Base-by-base conservation (phyloP, 2,888 invertebrate genomes). In the Yponomeuta plumbellus region DNA sequence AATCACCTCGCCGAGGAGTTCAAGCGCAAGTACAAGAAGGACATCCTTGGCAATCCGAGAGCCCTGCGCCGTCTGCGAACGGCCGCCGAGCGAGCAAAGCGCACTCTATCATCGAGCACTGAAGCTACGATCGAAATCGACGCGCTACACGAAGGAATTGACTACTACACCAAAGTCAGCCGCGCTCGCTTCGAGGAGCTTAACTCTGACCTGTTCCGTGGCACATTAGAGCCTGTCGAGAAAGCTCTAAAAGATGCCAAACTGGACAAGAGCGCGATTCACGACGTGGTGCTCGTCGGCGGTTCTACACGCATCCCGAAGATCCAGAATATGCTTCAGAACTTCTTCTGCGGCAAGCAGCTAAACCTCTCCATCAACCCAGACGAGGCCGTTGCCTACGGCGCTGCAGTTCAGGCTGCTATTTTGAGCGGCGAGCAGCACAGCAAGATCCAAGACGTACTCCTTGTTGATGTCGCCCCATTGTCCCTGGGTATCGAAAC, bases 241-340 rank as follows among this genome's bases (percentile, higher is more conserved):
- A 94, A 95, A 74, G 95, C 96, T 0, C 86, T 97, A 11, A 91
- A 92, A 34, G 96, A 97, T 76, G 96, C 96, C 0, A 95, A 96
- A 77, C 85, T 96, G 83, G 96, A 96, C 84, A 96, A 96, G 78
- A 89, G 91, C 65, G 89, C 93, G 23, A 95, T 96, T 67, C 93
- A 96, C 75, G 96, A 96, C 72, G 94, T 96, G 5, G 96, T 96
- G 0, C 88, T 97, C 13, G 96, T 97, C 39, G 96, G 97, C 17
- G 96, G 96, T 22, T 96, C 96, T 0, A 96, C 95, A 0, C 93
- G 96, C 65, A 96, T 96, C 65, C 96, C 96, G 0, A 96, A 96
- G 80, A 94, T 96, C 64, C 96, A 96, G 79, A 94, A 86, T 71
- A 91, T 96, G 79, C 84, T 96, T 39, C 94, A 95, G 81, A 94